A percentile compares a stretch with the other conserved stretches of the same genome.
Evolutionary conservation across 92 coral and sea anemone genomes (phyloP).

Genomic region (Phenganax marumi): DNA sequence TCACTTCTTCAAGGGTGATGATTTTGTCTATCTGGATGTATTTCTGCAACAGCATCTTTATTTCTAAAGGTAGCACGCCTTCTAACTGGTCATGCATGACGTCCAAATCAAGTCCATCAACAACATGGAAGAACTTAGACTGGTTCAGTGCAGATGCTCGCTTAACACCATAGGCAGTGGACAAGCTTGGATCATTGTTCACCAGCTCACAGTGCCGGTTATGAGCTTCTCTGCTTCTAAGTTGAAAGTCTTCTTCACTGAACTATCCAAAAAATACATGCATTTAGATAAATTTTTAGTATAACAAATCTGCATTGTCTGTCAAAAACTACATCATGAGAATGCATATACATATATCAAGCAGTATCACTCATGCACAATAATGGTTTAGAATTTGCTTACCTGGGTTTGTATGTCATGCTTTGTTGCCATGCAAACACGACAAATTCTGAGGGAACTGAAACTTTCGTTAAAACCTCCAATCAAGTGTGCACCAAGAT

Average conservation of each 20-base stretch:
- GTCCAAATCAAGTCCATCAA: too few relatives aligned
- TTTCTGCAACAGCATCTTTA: constrained; percentile 45
- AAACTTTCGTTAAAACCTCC: constrained; percentile 67
- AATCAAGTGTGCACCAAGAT: constrained; percentile 70
- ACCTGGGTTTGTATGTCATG: constrained; percentile 63
- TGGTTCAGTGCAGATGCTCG: constrained; percentile 55
- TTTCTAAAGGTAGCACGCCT: constrained; percentile 61
- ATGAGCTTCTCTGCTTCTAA: constrained; percentile 55
- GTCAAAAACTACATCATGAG: too few relatives aligned
- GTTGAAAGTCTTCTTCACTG: too few relatives aligned
- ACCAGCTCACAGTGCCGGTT: constrained; percentile 58
- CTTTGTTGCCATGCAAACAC: constrained; percentile 72
- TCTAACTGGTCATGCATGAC: too few relatives aligned
- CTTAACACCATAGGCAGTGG: too few relatives aligned
- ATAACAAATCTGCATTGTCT: background rate
- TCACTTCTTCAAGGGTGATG: constrained; percentile 50
- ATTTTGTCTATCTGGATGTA: constrained; percentile 42
- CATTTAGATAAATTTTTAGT: background rate
- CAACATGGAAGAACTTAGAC: constrained; percentile 61
- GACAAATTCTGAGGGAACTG: constrained; percentile 56
- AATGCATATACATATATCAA: background rate
- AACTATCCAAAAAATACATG: constrained; percentile 23
- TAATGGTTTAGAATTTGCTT: background rate
- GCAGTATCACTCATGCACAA: background rate
- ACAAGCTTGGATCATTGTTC: constrained; percentile 46